Conservation (phyloP, 23 tunicate genomes). For the Styela plicata region DNA sequence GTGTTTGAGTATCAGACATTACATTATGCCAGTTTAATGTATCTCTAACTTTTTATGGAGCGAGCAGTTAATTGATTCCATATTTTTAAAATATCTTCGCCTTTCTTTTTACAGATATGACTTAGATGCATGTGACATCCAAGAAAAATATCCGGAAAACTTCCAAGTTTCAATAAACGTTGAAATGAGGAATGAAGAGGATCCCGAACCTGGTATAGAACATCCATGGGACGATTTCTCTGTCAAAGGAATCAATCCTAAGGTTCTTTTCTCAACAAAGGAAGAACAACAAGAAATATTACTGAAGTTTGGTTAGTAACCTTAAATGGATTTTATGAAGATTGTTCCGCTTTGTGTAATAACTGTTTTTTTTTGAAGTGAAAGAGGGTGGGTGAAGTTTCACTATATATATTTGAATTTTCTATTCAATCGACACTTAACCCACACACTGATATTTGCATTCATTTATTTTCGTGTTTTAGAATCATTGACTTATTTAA, state of each 20-base stretch:
- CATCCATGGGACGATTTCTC: constrained; percentile 64
- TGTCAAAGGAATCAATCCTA: constrained; percentile 59
- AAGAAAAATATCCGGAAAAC: constrained; percentile 78
- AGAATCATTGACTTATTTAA: too few species aligned
- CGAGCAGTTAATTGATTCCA: too few species aligned
- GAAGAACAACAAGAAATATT: constrained; percentile 77
- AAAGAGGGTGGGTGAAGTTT: constrained; percentile 1
- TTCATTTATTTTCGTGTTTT: too few species aligned
- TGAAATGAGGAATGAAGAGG: constrained; percentile 47
- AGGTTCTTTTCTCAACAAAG: constrained; percentile 51
- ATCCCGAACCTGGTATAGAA: neutral
- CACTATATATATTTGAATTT: too few species aligned
- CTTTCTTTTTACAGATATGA: constrained; percentile 61
- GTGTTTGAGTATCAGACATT: too few species aligned
- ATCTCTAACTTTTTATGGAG: too few species aligned
- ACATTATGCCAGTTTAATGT: too few species aligned
- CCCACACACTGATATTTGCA: too few species aligned
- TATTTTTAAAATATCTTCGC: too few species aligned
- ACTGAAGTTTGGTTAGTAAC: constrained; percentile 57
- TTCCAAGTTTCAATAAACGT: constrained; percentile 68
- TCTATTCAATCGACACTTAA: too few species aligned
- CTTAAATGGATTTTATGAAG: too few species aligned
- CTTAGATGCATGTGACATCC: constrained; percentile 85
- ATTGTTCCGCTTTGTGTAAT: too few species aligned
- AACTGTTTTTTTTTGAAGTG: neutral